phyloP scores from a whole-genome alignment of 2,888 invertebrate species.

The Habrosyne pyritoides region DNA sequence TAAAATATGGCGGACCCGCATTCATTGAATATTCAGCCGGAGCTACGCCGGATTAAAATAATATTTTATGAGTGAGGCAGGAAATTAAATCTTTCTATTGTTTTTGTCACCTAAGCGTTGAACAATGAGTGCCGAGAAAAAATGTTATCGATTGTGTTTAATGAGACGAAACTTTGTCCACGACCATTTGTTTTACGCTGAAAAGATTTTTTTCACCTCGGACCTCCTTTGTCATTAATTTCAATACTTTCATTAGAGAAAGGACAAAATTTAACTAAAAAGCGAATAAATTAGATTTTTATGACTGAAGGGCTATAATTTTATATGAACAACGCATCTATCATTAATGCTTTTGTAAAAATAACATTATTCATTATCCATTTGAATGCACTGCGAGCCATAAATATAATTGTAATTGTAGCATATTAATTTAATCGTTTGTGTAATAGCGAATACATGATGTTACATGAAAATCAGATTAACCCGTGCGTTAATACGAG shows the following conservation, averaged over 20 bases:
- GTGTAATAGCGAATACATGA: background rate
- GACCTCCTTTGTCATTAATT: background rate
- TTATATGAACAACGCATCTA: background rate
- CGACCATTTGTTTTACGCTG: background rate
- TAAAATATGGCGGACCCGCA: conserved; percentile 60
- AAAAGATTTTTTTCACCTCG: background rate
- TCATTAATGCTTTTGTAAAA: background rate
- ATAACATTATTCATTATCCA: background rate
- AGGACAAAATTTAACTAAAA: background rate
- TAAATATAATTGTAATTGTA: background rate
- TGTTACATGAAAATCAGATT: conserved; percentile 1
- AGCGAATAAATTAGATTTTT: too few relatives aligned
- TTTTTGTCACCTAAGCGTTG: conserved; percentile 57
- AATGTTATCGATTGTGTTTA: conserved; percentile 23
- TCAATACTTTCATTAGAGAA: background rate
- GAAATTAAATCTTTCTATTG: conserved; percentile 75
- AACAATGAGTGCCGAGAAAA: conserved; percentile 40
- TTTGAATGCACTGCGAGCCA: background rate
- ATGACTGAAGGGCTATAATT: background rate
- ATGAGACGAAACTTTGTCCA: conserved; percentile 14
- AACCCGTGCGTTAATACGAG: background rate
- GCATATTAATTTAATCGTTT: background rate
- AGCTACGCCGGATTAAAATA: conserved; percentile 67
- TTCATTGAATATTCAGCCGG: conserved; percentile 67
- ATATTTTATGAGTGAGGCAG: conserved; percentile 68